A percentile compares a stretch with the other conserved stretches of the same genome.
Evolutionary conservation across 2,888 invertebrate genomes (phyloP).

Genomic region (Leptopilina drosophilae): DNA sequence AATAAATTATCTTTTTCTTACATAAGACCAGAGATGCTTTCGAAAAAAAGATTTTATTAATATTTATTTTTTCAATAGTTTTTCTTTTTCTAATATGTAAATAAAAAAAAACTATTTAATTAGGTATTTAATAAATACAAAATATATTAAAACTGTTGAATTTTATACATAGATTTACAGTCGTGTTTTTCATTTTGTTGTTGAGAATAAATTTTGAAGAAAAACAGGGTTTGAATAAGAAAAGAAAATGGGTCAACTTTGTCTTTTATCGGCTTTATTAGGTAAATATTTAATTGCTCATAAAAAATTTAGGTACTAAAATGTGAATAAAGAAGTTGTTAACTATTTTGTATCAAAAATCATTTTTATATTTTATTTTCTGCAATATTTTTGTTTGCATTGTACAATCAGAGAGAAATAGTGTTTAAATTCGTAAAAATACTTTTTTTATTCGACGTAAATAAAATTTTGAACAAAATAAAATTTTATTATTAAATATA

Average conservation of each 20-base stretch:
- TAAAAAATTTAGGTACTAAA: no score
- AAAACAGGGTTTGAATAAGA: neutral
- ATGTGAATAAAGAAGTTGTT: neutral
- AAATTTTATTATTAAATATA: no score
- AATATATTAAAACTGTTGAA: neutral
- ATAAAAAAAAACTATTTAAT: no score
- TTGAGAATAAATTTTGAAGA: neutral
- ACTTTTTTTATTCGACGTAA: no score
- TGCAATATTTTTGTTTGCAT: neutral
- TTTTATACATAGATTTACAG: slow-evolving; percentile 6
- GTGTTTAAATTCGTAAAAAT: no score
- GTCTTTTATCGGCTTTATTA: neutral
- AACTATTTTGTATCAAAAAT: neutral
- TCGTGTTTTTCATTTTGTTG: neutral
- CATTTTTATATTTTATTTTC: neutral
- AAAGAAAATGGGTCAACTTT: slow-evolving; percentile 15
- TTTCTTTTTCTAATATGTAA: no score
- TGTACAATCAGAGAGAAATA: no score
- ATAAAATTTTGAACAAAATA: no score
- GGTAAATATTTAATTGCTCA: neutral
- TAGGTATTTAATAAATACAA: no score
- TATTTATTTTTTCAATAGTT: neutral
- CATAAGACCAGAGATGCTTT: neutral
- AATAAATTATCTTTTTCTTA: neutral
- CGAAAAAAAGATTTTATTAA: neutral